Evolutionary conservation across 2,797 vertebrate species (phyloP).

Genomic region (Girardinus metallicus): DNA sequence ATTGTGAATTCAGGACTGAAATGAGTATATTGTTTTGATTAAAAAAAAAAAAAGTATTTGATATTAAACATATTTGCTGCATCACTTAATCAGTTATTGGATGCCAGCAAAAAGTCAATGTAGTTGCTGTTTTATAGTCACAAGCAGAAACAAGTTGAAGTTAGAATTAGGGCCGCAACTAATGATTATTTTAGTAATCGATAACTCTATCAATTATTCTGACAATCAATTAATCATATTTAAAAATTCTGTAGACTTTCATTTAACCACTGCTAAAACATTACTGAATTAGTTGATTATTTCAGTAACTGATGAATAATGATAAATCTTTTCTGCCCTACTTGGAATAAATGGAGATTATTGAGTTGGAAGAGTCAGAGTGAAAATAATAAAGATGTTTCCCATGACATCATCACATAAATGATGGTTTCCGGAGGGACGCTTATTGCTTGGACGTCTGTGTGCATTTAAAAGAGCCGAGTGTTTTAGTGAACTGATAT

Average conservation of each 20-base stretch:
- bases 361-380: slow-evolving; percentile 28
- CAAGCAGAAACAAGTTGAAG: slow-evolving; percentile 30
- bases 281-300: too few relatives aligned
- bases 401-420: slow-evolving; percentile 30
- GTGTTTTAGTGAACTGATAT: slow-evolving; percentile 34
- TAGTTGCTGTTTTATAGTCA: slow-evolving; percentile 29
- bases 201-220: too few relatives aligned
- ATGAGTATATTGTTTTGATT: slow-evolving; percentile 23
- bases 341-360: slow-evolving; percentile 17
- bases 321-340: background rate
- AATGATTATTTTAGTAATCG: too few relatives aligned
- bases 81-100: slow-evolving; percentile 15
- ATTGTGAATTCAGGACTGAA: slow-evolving; percentile 7
- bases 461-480: slow-evolving; percentile 4
- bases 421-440: slow-evolving; percentile 5
- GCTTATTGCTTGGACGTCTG: slow-evolving; percentile 22
- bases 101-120: slow-evolving; percentile 19
- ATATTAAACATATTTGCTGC: slow-evolving; percentile 33
- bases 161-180: background rate
- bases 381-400: slow-evolving; percentile 31
- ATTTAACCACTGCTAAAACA: too few relatives aligned
- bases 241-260: too few relatives aligned
- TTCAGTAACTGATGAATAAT: too few relatives aligned
- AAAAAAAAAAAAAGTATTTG: slow-evolving; percentile 17
- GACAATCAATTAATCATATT: too few relatives aligned